Evolutionary conservation across 2,113 vertebrate genomes (phyloP).

Genomic region (Phasianus colchicus): DNA sequence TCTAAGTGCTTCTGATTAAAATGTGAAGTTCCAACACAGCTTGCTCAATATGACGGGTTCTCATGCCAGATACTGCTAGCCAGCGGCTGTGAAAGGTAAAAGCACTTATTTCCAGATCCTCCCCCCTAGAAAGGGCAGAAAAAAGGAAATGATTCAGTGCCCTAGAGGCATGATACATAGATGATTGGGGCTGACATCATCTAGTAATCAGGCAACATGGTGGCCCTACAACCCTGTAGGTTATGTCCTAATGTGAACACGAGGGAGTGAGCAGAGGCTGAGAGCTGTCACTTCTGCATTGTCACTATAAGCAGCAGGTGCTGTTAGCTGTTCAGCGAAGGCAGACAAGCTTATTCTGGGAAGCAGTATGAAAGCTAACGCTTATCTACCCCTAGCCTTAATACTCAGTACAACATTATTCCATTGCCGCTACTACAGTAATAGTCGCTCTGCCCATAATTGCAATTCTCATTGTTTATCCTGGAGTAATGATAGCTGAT

Average conservation of each 20-base stretch:
- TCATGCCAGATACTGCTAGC: slow-evolving; percentile 6
- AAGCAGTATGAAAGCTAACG: neutral
- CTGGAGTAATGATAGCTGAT: neutral
- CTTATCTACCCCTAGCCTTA: neutral
- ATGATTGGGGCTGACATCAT: slow-evolving; percentile 29
- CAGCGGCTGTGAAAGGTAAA: slow-evolving; percentile 6
- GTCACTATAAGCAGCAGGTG: neutral
- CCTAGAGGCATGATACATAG: neutral
- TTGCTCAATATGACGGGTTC: neutral
- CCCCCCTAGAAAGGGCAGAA: slow-evolving; percentile 11
- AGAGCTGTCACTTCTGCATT: neutral
- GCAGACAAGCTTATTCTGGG: neutral
- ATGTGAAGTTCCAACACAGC: slow-evolving; percentile 11
- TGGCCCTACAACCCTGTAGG: neutral
- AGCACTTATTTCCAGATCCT: slow-evolving; percentile 7
- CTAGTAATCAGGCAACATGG: neutral
- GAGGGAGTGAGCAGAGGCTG: neutral
- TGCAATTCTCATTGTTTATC: neutral
- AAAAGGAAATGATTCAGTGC: slow-evolving; percentile 31
- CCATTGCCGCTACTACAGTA: neutral
- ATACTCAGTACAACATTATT: neutral
- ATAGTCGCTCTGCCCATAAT: neutral
- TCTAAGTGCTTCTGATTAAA: neutral
- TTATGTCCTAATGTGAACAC: neutral
- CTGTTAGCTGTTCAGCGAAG: neutral